phyloP scores from a whole-genome alignment of 2,113 vertebrate genomes.

The Merops nubicus region DNA sequence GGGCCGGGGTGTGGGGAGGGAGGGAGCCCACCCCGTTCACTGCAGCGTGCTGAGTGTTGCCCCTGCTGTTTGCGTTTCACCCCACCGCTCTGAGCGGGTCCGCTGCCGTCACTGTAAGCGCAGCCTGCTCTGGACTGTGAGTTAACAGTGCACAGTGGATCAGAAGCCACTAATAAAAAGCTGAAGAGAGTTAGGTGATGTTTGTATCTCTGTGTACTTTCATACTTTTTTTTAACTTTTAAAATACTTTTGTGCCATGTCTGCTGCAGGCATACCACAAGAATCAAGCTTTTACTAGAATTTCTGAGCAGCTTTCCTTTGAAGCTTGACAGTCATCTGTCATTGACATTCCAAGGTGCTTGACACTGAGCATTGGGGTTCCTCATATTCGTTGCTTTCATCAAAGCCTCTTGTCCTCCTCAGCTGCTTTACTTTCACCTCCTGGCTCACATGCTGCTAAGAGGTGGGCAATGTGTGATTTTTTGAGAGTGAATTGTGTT shows the following conservation, averaged over 20 bases:
- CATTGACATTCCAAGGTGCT: background rate
- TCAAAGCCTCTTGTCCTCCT: background rate
- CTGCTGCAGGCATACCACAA: background rate
- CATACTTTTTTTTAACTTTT: background rate
- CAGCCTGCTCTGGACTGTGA: background rate
- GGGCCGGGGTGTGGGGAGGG: background rate
- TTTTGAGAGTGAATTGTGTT: background rate
- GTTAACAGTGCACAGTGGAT: background rate
- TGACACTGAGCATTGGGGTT: background rate
- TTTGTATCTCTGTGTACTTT: background rate
- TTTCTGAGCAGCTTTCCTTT: background rate
- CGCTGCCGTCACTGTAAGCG: background rate
- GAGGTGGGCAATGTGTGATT: background rate
- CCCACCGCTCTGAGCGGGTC: rapidly evolving
- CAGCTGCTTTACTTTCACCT: background rate
- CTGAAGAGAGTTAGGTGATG: background rate
- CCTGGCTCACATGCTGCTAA: background rate
- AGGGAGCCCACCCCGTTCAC: background rate
- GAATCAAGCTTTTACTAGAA: background rate
- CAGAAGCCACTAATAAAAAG: background rate
- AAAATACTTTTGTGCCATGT: background rate
- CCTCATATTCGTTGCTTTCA: background rate
- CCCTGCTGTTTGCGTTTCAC: background rate
- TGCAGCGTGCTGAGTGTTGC: background rate
- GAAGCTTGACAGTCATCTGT: background rate